phyloP scores from a whole-genome alignment of 2,113 vertebrate species.

The Corythornis cristatus region DNA sequence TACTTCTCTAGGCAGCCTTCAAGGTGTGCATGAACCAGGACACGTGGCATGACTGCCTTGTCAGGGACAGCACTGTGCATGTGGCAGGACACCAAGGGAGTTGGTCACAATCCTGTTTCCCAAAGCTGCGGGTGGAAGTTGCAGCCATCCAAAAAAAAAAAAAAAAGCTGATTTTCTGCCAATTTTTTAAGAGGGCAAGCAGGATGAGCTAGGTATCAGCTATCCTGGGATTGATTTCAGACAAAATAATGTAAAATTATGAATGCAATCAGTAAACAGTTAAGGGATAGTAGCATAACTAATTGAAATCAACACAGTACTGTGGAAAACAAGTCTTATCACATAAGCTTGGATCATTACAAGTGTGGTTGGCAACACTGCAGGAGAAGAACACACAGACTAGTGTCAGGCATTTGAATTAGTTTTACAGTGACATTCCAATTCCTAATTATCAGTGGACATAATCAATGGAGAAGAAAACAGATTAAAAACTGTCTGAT shows the following conservation, averaged over 20 bases:
- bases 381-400: background rate
- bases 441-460: conserved; percentile 45
- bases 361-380: background rate
- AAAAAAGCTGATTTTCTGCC: conserved; percentile 20
- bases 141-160: conserved; percentile 1
- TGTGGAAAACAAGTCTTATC: background rate
- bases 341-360: background rate
- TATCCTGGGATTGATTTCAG: conserved; percentile 1
- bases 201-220: background rate
- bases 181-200: background rate
- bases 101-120: background rate
- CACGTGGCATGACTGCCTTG: background rate
- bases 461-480: conserved; percentile 24
- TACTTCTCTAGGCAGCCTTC: background rate
- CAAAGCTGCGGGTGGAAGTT: background rate
- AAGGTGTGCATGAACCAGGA: background rate
- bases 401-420: conserved; percentile 4
- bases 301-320: background rate
- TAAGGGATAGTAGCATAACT: background rate
- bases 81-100: background rate
- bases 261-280: conserved; percentile 10
- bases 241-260: conserved; percentile 3
- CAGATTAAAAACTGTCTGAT: conserved; percentile 3
- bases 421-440: conserved; percentile 33
- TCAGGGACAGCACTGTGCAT: fast-evolving